phyloP scores from a whole-genome alignment of 2,113 vertebrate species.

The Saccopteryx bilineata region DNA sequence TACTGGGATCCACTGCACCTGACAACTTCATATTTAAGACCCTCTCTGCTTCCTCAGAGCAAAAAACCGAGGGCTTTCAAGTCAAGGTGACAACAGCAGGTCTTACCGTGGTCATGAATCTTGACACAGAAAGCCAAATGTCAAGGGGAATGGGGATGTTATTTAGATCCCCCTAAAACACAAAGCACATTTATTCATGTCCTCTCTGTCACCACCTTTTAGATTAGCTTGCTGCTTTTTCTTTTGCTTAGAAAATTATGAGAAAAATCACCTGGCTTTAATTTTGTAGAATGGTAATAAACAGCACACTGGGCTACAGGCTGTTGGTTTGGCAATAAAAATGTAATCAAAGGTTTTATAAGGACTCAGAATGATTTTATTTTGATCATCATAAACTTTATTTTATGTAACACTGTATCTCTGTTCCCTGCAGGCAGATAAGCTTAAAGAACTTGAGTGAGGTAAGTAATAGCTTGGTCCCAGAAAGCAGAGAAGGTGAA shows the following conservation, averaged over 20 bases:
- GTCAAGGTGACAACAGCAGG: background rate
- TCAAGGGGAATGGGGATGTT: background rate
- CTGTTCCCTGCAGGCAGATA: slow-evolving; percentile 72
- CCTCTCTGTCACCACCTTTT: background rate
- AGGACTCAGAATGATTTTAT: slow-evolving; percentile 57
- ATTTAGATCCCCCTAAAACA: background rate
- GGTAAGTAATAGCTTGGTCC: slow-evolving; percentile 64
- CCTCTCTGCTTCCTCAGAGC: background rate
- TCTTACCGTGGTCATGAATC: background rate
- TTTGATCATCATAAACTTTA: background rate
- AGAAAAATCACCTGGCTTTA: slow-evolving; percentile 55
- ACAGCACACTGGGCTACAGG: background rate
- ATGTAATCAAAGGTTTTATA: slow-evolving; percentile 49
- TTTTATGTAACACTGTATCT: slow-evolving; percentile 57
- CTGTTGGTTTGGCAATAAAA: slow-evolving; percentile 65
- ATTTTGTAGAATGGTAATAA: slow-evolving; percentile 52
- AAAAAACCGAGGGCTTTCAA: background rate
- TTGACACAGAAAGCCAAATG: background rate
- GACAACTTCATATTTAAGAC: background rate
- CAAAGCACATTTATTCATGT: background rate
- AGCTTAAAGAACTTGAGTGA: slow-evolving; percentile 67
- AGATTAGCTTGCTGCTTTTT: background rate
- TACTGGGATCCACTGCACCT: background rate
- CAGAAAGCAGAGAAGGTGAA: background rate
- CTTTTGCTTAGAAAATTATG: slow-evolving; percentile 49